phyloP scores from a whole-genome alignment of 2,888 invertebrate genomes.

The Drosophila tripunctata region DNA sequence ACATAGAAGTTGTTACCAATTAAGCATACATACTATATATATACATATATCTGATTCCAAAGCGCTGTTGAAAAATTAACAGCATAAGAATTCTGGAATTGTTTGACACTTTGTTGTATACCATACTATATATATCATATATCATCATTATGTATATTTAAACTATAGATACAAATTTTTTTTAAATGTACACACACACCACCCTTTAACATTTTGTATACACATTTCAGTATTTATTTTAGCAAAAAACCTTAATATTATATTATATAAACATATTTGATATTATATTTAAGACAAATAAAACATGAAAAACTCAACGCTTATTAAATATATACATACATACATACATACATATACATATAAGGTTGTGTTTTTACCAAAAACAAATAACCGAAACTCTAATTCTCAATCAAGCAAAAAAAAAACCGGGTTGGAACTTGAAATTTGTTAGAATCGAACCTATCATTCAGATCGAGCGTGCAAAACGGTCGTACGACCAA shows the following conservation, averaged over 20 bases:
- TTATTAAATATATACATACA: conserved; percentile 74
- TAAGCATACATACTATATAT: conserved; percentile 50
- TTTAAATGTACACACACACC: conserved; percentile 49
- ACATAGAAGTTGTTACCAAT: conserved; percentile 75
- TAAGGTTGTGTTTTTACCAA: conserved; percentile 65
- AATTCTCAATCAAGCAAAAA: conserved; percentile 20
- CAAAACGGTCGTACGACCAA: conserved; percentile 6
- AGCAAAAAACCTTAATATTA: conserved; percentile 57
- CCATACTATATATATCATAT: conserved; percentile 57
- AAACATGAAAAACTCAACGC: conserved; percentile 73
- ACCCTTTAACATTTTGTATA: conserved; percentile 68
- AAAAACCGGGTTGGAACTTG: conserved; percentile 4
- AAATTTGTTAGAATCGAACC: conserved; percentile 4
- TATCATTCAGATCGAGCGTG: conserved; percentile 36
- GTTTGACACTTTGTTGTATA: conserved; percentile 58
- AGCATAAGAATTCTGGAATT: conserved; percentile 41
- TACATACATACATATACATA: conserved; percentile 55
- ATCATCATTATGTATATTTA: conserved; percentile 56
- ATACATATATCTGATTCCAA: conserved; percentile 46
- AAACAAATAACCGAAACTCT: conserved; percentile 19
- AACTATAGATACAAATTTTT: conserved; percentile 63
- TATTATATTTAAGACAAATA: conserved; percentile 70
- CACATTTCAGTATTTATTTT: conserved; percentile 73
- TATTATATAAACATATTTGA: conserved; percentile 57
- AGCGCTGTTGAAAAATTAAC: conserved; percentile 39